Evolutionary conservation across 2,113 vertebrate species (phyloP).

Genomic region (Fregata magnificens): DNA sequence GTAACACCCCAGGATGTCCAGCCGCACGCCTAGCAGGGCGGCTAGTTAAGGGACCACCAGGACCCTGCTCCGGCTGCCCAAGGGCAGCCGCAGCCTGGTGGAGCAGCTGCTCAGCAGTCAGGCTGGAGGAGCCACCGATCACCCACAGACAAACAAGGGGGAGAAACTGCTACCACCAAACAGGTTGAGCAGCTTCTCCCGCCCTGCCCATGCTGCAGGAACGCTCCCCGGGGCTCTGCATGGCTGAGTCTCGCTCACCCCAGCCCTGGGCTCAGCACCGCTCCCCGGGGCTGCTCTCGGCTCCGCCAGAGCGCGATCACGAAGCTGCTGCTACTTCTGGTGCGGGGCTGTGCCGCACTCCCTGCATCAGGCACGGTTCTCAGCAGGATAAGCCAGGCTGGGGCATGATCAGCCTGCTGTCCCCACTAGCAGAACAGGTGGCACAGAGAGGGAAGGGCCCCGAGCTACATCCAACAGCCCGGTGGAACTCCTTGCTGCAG

Average conservation of each 20-base stretch:
- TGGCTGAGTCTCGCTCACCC: background rate
- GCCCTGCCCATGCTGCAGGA: background rate
- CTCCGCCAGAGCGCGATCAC: fast-evolving
- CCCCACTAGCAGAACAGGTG: background rate
- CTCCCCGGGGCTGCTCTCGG: background rate
- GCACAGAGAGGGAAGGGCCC: background rate
- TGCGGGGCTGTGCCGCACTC: fast-evolving
- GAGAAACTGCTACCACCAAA: background rate
- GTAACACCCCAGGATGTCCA: fast-evolving
- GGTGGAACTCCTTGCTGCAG: slow-evolving; percentile 2
- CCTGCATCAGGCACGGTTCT: fast-evolving
- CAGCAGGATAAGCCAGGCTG: background rate
- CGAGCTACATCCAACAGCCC: background rate
- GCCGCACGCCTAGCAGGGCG: fast-evolving
- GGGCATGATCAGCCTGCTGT: fast-evolving
- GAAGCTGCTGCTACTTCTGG: background rate
- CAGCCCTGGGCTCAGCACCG: background rate
- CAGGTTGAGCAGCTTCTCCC: background rate
- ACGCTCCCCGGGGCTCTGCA: fast-evolving
- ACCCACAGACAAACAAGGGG: background rate
- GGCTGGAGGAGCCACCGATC: background rate
- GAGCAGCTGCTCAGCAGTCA: background rate
- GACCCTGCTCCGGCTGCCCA: background rate
- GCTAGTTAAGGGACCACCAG: background rate
- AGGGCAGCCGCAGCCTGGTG: background rate